Evolutionary conservation across 2,113 vertebrate genomes (phyloP).

Genomic region (Chinchilla lanigera): DNA sequence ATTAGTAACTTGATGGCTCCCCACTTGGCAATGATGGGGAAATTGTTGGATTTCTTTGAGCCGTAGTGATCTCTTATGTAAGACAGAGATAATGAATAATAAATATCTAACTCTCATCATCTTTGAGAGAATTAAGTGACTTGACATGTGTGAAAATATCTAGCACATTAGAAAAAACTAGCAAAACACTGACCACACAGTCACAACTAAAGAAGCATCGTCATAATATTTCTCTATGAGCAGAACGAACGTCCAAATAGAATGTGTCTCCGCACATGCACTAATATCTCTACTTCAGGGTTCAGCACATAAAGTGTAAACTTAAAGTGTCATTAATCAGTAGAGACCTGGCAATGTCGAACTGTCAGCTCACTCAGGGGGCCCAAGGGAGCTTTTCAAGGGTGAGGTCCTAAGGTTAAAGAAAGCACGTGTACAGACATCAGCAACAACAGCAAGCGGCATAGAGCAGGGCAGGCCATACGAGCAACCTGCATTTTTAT

Average conservation of each 20-base stretch:
- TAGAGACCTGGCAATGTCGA: neutral
- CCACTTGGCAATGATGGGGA: neutral
- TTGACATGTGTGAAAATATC: neutral
- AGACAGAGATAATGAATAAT: neutral
- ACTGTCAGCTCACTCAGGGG: neutral
- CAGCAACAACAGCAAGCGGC: neutral
- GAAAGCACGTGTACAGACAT: neutral
- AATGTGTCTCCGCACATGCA: neutral
- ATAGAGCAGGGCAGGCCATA: neutral
- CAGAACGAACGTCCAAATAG: neutral
- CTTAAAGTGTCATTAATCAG: neutral
- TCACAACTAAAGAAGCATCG: neutral
- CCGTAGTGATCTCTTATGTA: neutral
- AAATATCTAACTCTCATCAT: neutral
- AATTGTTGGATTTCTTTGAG: constrained; percentile 10
- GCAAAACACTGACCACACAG: neutral
- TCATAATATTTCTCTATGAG: neutral
- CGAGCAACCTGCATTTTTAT: neutral
- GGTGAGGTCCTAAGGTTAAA: neutral
- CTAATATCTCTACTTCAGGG: neutral
- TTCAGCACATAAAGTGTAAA: neutral
- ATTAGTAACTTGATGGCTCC: neutral
- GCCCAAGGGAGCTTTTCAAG: neutral
- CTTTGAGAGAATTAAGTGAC: constrained; percentile 3
- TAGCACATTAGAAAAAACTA: neutral